Evolutionary conservation across 2,113 vertebrate genomes (phyloP).

Genomic region (Sarotherodon lohbergeri): DNA sequence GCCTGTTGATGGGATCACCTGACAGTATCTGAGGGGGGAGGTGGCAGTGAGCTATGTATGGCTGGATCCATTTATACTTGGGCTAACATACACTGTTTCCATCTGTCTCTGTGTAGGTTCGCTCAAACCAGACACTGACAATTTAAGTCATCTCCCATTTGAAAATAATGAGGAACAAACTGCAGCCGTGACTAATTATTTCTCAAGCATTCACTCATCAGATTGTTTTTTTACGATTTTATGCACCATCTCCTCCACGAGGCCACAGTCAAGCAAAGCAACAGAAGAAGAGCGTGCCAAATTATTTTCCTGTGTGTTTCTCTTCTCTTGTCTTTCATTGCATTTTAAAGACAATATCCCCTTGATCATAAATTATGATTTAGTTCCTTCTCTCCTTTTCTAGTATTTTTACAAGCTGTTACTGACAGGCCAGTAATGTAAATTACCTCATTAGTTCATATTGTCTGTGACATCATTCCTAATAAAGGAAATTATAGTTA

Average conservation of each 20-base stretch:
- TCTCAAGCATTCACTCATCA: neutral
- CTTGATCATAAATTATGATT: neutral
- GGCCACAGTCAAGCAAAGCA: neutral
- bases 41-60: neutral
- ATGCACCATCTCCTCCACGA: neutral
- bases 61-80: slow-evolving; percentile 42
- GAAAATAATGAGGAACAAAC: slow-evolving; percentile 40
- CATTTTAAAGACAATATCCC: neutral
- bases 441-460: neutral
- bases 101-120: slow-evolving; percentile 8
- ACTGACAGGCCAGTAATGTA: neutral
- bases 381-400: neutral
- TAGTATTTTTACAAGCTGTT: neutral
- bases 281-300: neutral
- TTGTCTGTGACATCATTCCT: neutral
- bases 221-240: neutral
- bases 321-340: neutral
- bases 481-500: neutral
- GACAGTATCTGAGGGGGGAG: slow-evolving; percentile 11
- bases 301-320: neutral
- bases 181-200: slow-evolving; percentile 7
- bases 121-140: neutral
- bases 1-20: slow-evolving; percentile 41
- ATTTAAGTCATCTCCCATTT: neutral
- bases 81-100: slow-evolving; percentile 22